A percentile compares a stretch with the other conserved stretches of the same genome.
Conservation (phyloP, 2,113 vertebrate genomes). For the Brienomyrus longianalis region DNA sequence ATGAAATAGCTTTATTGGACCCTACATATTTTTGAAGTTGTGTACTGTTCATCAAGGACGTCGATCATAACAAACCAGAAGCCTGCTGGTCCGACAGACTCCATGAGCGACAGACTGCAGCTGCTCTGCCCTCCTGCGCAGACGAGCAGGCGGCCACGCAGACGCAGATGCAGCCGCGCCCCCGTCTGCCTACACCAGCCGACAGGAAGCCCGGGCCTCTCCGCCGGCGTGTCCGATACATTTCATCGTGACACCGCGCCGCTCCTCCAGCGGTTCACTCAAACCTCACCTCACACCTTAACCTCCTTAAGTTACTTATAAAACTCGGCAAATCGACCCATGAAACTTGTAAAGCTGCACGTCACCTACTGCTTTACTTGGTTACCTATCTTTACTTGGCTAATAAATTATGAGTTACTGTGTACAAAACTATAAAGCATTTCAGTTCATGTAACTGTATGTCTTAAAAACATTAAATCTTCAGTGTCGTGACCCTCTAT, state of each 20-base stretch:
- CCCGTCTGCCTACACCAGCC: background rate
- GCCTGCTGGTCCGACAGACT: too few species aligned
- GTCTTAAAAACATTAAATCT: background rate
- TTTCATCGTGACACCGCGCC: too few species aligned
- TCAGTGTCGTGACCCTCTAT: background rate
- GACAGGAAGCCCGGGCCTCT: background rate
- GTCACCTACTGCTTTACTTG: background rate
- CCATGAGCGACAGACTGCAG: background rate
- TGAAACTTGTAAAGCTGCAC: background rate
- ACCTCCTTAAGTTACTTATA: background rate
- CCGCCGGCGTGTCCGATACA: fast-evolving
- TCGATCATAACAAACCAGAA: background rate
- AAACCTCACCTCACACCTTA: background rate
- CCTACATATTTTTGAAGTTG: background rate
- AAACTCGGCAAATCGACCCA: background rate
- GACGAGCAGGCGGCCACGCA: background rate
- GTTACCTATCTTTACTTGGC: background rate
- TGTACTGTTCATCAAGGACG: background rate
- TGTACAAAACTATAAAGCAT: background rate
- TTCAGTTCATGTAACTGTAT: background rate
- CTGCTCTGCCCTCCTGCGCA: background rate
- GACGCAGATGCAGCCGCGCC: background rate
- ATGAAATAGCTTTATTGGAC: background rate
- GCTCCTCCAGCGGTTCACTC: background rate
- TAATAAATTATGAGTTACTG: background rate